Evolutionary conservation across 2,888 invertebrate species (phyloP).

Genomic region (Hemicrepidius hirtus): DNA sequence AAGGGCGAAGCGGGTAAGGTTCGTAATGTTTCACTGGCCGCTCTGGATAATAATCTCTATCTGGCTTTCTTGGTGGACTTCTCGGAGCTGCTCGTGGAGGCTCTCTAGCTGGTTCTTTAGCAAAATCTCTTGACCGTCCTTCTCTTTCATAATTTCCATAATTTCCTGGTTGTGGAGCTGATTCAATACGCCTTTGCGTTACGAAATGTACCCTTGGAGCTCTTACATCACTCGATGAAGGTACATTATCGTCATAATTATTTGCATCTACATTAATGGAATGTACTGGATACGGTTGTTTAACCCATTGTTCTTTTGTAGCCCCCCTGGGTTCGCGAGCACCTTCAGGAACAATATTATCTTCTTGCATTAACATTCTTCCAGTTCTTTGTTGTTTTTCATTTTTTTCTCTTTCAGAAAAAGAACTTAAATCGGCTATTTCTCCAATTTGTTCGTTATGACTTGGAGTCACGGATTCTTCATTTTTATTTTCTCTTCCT

Average conservation of each 20-base stretch:
- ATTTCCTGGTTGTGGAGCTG: constrained; percentile 54
- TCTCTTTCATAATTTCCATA: constrained; percentile 53
- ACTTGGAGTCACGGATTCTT: background rate
- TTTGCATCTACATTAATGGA: constrained; percentile 67
- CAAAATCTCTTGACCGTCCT: constrained; percentile 54
- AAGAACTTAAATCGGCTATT: constrained; percentile 25
- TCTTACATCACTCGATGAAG: constrained; percentile 76
- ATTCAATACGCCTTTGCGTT: constrained; percentile 74
- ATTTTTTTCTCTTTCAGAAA: background rate
- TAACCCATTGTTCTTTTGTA: constrained; percentile 78
- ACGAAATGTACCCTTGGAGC: constrained; percentile 81
- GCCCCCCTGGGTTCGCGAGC: constrained; percentile 70
- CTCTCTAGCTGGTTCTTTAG: constrained; percentile 49
- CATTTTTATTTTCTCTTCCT: constrained; percentile 24
- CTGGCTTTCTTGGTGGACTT: constrained; percentile 17
- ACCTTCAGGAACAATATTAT: constrained; percentile 46
- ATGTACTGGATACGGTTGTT: constrained; percentile 74
- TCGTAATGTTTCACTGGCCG: constrained; percentile 48
- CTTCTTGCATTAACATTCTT: constrained; percentile 58
- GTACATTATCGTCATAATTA: constrained; percentile 72
- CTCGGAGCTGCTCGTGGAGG: constrained; percentile 34
- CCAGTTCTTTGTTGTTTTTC: constrained; percentile 50
- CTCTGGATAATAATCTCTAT: constrained; percentile 48
- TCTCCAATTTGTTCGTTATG: constrained; percentile 5
- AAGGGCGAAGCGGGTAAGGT: constrained; percentile 31